These are phyloP conservation scores for Lagorchestes hirsutus DNA, from an alignment of 2,797 vertebrate species.

Conservation along the genomic window DNA sequence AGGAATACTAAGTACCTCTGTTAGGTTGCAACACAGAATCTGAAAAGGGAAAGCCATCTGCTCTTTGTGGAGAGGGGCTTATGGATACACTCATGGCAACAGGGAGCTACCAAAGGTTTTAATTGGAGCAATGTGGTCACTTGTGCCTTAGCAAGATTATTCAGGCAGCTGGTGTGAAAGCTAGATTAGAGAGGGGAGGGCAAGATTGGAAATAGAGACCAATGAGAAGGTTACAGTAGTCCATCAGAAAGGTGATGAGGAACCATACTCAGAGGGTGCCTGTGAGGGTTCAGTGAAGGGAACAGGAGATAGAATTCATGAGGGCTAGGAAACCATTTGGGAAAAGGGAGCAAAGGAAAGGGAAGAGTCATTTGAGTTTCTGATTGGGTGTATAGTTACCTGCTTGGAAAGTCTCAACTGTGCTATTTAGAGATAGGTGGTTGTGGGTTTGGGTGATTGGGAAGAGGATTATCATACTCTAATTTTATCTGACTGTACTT, in stretches of 20 bases:
- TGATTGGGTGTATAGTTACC: background rate
- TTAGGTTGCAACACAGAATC: background rate
- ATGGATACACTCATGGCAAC: background rate
- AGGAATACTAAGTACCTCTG: background rate
- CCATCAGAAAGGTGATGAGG: background rate
- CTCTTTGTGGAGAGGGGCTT: background rate
- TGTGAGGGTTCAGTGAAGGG: background rate
- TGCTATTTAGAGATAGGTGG: slow-evolving; percentile 40
- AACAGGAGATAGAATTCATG: background rate
- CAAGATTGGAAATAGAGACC: background rate
- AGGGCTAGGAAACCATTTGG: background rate
- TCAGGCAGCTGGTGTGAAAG: background rate
- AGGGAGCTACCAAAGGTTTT: background rate
- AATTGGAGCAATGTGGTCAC: background rate
- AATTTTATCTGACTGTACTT: slow-evolving; percentile 65
- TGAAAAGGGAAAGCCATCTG: background rate
- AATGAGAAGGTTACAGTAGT: background rate
- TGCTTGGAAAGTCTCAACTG: background rate
- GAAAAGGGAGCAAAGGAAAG: background rate
- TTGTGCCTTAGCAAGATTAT: background rate
- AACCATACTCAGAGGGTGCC: background rate
- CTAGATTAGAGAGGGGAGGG: background rate
- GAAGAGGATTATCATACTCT: slow-evolving; percentile 46
- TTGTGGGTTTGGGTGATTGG: slow-evolving; percentile 19
- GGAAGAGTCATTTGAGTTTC: background rate